Conservation (phyloP, 2,888 invertebrate genomes). For the Ischnus inquisitorius region DNA sequence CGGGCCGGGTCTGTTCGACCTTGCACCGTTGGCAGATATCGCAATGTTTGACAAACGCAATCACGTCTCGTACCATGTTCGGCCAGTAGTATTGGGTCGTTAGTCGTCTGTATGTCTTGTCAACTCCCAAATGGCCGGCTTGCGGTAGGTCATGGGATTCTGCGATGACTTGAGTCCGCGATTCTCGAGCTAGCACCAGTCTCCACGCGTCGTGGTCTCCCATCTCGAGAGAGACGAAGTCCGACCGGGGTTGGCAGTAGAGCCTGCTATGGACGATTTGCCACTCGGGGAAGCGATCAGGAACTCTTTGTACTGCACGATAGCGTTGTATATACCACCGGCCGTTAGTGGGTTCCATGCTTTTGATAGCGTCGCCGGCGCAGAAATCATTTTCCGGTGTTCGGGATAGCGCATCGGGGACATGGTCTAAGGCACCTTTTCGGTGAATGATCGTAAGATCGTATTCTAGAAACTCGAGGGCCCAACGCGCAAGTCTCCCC, state of each 20-base stretch:
- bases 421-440: slow-evolving; percentile 43
- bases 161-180: too few relatives aligned
- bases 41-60: slow-evolving; percentile 16
- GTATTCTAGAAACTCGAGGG: slow-evolving; percentile 2
- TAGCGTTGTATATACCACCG: slow-evolving; percentile 11
- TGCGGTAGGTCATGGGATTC: too few relatives aligned
- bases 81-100: slow-evolving; percentile 41
- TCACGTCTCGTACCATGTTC: slow-evolving; percentile 25
- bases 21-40: slow-evolving; percentile 43
- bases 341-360: slow-evolving; percentile 2
- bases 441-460: slow-evolving; percentile 13
- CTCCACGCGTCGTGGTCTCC: slow-evolving; percentile 18
- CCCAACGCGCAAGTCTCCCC: slow-evolving; percentile 32
- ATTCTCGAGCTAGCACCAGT: too few relatives aligned
- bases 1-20: slow-evolving; percentile 36
- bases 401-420: slow-evolving; percentile 27
- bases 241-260: background rate
- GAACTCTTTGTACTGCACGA: background rate
- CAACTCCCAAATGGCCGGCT: too few relatives aligned
- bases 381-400: slow-evolving; percentile 20
- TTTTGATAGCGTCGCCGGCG: background rate
- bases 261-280: background rate
- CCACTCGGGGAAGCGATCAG: background rate
- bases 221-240: background rate
- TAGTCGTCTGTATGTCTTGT: slow-evolving; percentile 44